Conservation (phyloP, 2,797 vertebrate genomes). For the Sylvilagus floridanus region DNA sequence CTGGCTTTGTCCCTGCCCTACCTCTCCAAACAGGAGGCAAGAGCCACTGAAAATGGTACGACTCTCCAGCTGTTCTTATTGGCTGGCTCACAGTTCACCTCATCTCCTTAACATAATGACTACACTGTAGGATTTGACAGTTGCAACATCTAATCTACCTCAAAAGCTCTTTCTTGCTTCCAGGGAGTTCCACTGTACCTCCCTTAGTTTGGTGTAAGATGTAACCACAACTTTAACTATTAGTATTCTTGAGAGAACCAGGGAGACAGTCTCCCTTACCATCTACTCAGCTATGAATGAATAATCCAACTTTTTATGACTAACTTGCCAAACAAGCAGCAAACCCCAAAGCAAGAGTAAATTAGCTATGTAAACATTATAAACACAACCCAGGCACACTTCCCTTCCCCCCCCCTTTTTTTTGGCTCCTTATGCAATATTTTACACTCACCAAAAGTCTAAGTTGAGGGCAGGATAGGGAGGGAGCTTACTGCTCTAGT, state of each 20-base stretch:
- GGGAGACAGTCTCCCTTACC: constrained; percentile 29
- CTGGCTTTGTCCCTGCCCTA: not conserved
- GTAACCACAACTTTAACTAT: constrained; percentile 69
- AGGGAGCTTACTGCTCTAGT: no score
- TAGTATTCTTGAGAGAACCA: constrained; percentile 56
- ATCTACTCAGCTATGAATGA: constrained; percentile 57
- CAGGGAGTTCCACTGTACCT: constrained; percentile 62
- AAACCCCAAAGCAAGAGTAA: constrained; percentile 48
- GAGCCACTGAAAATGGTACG: constrained; percentile 25
- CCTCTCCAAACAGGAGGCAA: not conserved
- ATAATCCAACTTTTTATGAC: constrained; percentile 34
- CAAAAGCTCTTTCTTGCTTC: constrained; percentile 64
- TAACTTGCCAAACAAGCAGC: constrained; percentile 37
- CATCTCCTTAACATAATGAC: constrained; percentile 72
- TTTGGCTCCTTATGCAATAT: not conserved
- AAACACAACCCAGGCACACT: not conserved
- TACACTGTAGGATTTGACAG: constrained; percentile 53
- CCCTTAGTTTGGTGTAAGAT: constrained; percentile 37
- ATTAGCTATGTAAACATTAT: not conserved
- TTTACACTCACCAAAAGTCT: not conserved
- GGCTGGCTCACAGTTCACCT: constrained; percentile 61
- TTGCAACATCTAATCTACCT: constrained; percentile 74
- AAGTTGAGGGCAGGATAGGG: not conserved
- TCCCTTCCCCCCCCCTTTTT: not conserved
- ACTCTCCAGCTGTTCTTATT: constrained; percentile 47